Evolutionary conservation across 1,140 invertebrate species (phyloP), one percentile per base, ranked within the genome.

Genomic region (Apis mellifera): DNA sequence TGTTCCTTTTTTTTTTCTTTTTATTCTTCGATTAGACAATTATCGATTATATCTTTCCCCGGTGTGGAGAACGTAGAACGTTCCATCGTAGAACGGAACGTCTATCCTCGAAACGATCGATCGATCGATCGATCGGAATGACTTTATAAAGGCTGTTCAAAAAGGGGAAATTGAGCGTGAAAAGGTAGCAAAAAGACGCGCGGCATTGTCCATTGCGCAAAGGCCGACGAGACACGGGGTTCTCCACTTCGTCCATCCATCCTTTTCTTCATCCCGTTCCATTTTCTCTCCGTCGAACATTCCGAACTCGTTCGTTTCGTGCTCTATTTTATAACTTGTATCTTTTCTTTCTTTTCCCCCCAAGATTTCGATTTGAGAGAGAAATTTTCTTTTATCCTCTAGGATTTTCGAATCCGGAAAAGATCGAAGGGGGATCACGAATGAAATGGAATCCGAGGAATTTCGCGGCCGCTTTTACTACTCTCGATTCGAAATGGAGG

Each of bases 131-230:
- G 57, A 26, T 60, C 59, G 15, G 57, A 50, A 54, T 26, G 23
- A n/a, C 60, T 75, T 59, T 64, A 48, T 74, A 52, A 71, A 79
- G 62, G 48, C n/a, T 71, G 57, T n/a, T 79, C 62, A 13, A 19
- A 79, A 64, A 71, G 71, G 66, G 55, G n/a, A 48, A 52, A 71
- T 62, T 52, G 66, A 71, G 55, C 77, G 68, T 79, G 77, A 79
- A 79, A 71, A 23, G 55, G 48, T 71, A 48, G 68, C 55, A 79
- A 79, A 71, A 69, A 21, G 64, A 54, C 52, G 21, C 19, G 26
- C 48, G n/a, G 32, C 59, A 75, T 68, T 77, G 64, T 68, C 64
- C 19, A 42, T 42, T 42, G 26, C 23, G 68, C 75, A 52, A 76
- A 76, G 74, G 62, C 60, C 62, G 62, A 42, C 59, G 73, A 77